Percentiles rank a stretch among this genome's conserved stretches.
Conservation (phyloP, 30 jellyfish, hydroid and myxozoan genomes). For the Aurelia aurita complex sp. Pacific region DNA sequence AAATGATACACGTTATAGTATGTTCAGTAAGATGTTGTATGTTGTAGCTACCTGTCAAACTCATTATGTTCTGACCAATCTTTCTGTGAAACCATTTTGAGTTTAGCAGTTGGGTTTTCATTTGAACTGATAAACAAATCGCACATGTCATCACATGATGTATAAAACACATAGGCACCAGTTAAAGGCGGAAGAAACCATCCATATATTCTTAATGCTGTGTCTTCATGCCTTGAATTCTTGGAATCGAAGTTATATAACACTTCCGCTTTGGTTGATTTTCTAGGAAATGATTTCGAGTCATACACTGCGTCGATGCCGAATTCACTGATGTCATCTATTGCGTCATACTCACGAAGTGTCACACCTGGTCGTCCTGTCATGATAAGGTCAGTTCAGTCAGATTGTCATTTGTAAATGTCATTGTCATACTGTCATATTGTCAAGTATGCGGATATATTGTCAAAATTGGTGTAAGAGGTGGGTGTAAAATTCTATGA, state of each 20-base stretch:
- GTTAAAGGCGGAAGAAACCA: slow-evolving; percentile 98
- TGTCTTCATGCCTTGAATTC: slow-evolving; percentile 61
- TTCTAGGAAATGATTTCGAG: slow-evolving; percentile 71
- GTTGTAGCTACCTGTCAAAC: slow-evolving; percentile 79
- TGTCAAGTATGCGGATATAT: too few relatives aligned
- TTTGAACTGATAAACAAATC: slow-evolving; percentile 89
- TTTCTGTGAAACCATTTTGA: slow-evolving; percentile 87
- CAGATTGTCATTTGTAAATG: too few relatives aligned
- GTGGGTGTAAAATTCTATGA: too few relatives aligned
- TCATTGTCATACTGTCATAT: too few relatives aligned
- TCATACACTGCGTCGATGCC: slow-evolving; percentile 85
- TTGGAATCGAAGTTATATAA: slow-evolving; percentile 84
- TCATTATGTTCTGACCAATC: slow-evolving; percentile 98
- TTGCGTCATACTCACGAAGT: slow-evolving; percentile 77
- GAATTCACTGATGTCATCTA: slow-evolving; percentile 58
- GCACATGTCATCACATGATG: slow-evolving; percentile 95
- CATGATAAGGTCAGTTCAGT: not conserved
- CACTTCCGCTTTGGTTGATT: slow-evolving; percentile 78
- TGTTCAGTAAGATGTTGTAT: too few relatives aligned
- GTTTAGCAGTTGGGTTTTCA: slow-evolving; percentile 81
- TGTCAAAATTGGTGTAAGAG: too few relatives aligned
- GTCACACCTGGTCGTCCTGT: slow-evolving; percentile 90
- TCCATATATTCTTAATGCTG: slow-evolving; percentile 83
- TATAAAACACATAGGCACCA: slow-evolving; percentile 88
- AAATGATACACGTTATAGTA: too few relatives aligned